These are phyloP conservation scores for Taeniopygia guttata DNA, from an alignment of 2,797 vertebrate species.

Conservation along the genomic window DNA sequence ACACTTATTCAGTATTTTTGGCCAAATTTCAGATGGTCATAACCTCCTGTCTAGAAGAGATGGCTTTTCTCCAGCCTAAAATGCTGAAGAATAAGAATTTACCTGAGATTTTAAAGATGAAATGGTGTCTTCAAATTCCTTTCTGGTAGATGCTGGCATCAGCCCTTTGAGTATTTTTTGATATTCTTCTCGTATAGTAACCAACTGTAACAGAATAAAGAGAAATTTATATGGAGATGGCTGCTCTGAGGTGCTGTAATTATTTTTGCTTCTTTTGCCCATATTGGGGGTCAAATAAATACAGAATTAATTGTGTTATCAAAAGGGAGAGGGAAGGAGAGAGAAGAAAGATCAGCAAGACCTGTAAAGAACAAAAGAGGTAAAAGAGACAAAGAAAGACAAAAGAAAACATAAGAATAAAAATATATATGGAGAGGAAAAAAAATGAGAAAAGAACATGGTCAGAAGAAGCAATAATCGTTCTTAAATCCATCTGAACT, in stretches of 20 bases:
- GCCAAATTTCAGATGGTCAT: background rate
- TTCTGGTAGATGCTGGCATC: slow-evolving; percentile 86
- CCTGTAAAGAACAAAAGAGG: background rate
- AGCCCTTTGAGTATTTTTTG: slow-evolving; percentile 89
- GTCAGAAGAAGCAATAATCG: background rate
- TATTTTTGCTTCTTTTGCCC: background rate
- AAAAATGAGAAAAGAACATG: background rate
- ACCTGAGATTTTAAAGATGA: slow-evolving; percentile 93
- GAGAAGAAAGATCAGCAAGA: background rate
- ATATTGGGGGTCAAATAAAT: background rate
- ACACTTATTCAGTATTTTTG: background rate
- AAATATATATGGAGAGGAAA: background rate
- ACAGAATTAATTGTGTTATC: background rate
- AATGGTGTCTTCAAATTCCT: slow-evolving; percentile 94
- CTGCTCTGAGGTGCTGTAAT: background rate
- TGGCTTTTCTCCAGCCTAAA: background rate
- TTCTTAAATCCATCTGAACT: background rate
- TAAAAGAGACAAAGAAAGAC: background rate
- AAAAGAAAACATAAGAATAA: background rate
- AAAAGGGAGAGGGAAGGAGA: background rate
- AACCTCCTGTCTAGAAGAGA: background rate
- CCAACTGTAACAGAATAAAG: slow-evolving; percentile 78
- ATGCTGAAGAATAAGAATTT: slow-evolving; percentile 1
- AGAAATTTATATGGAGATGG: background rate
- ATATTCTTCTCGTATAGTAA: slow-evolving; percentile 83